A percentile compares a stretch with the other conserved stretches of the same genome.
These are phyloP conservation scores for Drosophila kanekoi DNA, from an alignment of 2,888 invertebrate species.

Conservation along the genomic window DNA sequence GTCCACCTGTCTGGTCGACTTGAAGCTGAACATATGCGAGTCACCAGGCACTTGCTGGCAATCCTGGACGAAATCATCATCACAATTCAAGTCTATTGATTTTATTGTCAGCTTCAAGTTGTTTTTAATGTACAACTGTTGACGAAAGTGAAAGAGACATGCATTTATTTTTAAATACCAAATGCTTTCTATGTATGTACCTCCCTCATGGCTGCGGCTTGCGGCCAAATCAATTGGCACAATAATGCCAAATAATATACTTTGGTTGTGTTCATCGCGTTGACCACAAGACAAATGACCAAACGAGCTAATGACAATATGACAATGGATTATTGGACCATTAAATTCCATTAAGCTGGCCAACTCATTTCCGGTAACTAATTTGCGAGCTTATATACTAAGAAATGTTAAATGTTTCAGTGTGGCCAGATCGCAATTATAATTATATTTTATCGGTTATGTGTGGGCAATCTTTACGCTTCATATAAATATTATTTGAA, in stretches of 20 bases:
- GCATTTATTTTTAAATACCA: no score
- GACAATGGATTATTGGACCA: constrained; percentile 8
- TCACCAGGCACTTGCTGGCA: constrained; percentile 5
- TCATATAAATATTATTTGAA: no score
- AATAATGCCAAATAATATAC: constrained; percentile 13
- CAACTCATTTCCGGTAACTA: not conserved
- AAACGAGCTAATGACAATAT: constrained; percentile 6
- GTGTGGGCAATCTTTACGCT: no score
- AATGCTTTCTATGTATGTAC: constrained; percentile 12
- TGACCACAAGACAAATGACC: constrained; percentile 11
- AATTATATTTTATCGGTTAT: no score
- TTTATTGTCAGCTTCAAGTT: constrained; percentile 14
- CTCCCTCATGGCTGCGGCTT: constrained; percentile 13
- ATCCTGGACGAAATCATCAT: constrained; percentile 19
- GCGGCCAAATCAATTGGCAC: constrained; percentile 12
- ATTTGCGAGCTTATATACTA: no score
- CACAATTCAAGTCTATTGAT: constrained; percentile 13
- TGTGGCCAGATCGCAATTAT: no score
- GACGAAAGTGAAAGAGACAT: not conserved
- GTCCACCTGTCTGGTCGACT: not conserved
- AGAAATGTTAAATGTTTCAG: no score
- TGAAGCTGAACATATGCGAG: not conserved
- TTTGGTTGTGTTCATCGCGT: constrained; percentile 22
- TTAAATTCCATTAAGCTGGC: not conserved
- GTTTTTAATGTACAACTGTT: not conserved